phyloP scores from a whole-genome alignment of 2,113 vertebrate species.

The Rhinolophus sinicus region DNA sequence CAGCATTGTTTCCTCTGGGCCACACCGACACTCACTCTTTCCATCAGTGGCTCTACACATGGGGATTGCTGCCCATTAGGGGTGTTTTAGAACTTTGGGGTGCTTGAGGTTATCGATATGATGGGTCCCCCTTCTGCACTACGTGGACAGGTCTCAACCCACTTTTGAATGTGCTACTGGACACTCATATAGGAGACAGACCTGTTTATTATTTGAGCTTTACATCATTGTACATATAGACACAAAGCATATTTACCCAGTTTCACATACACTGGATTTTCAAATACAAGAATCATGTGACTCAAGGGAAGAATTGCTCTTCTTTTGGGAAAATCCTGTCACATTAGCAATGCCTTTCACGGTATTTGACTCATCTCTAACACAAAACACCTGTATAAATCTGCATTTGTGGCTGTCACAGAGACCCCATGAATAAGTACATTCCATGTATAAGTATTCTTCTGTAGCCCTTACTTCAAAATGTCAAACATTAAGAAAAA shows the following conservation, averaged over 20 bases:
- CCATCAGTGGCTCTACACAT: neutral
- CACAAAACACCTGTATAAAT: neutral
- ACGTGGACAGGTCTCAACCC: neutral
- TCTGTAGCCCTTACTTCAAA: neutral
- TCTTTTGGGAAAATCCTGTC: neutral
- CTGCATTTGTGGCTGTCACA: neutral
- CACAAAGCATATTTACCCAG: neutral
- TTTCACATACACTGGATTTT: neutral
- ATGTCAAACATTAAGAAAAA: neutral
- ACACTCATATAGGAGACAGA: neutral
- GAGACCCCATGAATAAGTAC: neutral
- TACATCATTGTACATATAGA: neutral
- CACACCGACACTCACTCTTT: neutral
- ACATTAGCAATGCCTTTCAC: neutral
- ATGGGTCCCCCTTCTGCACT: neutral
- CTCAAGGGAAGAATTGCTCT: neutral
- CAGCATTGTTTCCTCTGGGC: too few relatives aligned
- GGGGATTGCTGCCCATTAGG: fast-evolving
- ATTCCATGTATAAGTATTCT: too few relatives aligned
- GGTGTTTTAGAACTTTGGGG: neutral
- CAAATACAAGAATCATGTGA: neutral
- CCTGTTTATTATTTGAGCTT: neutral
- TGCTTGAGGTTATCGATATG: fast-evolving
- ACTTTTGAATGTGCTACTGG: neutral
- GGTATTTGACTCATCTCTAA: neutral